Percentiles rank a stretch among this genome's conserved stretches.
These are phyloP conservation scores for Nematostella vectensis DNA, from an alignment of 92 coral and sea anemone species.

Conservation along the genomic window DNA sequence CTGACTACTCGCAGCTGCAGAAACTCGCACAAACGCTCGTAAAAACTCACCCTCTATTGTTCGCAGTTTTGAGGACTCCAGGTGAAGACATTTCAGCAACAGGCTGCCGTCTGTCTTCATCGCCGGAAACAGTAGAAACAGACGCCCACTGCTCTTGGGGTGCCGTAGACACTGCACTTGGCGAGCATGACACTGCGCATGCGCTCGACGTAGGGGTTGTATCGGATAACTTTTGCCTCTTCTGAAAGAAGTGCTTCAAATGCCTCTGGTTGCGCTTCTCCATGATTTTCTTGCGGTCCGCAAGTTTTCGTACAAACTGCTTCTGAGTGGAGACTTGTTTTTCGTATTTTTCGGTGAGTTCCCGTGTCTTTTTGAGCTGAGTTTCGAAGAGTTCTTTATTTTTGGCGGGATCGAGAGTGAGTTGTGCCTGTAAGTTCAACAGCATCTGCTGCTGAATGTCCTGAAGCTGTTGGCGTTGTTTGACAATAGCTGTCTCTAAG, in stretches of 20 bases:
- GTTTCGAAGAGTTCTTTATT: constrained; percentile 51
- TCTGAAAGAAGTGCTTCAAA: constrained; percentile 24
- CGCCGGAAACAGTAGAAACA: background rate
- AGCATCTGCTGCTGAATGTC: constrained; percentile 86
- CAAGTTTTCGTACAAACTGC: constrained; percentile 36
- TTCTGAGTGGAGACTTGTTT: constrained; percentile 50
- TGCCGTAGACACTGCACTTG: background rate
- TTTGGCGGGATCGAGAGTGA: constrained; percentile 55
- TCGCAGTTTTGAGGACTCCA: too few species aligned
- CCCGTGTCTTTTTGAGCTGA: constrained; percentile 44
- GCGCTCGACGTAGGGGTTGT: background rate
- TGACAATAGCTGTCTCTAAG: constrained; percentile 56
- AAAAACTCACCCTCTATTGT: too few species aligned
- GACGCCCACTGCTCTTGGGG: background rate
- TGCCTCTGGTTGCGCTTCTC: constrained; percentile 49
- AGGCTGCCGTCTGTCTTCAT: constrained; percentile 8
- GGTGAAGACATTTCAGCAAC: constrained; percentile 6
- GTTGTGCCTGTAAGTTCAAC: constrained; percentile 84
- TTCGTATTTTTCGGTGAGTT: constrained; percentile 53
- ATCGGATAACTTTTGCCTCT: constrained; percentile 2
- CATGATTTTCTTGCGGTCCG: constrained; percentile 35
- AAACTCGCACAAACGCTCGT: too few species aligned
- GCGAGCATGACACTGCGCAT: background rate
- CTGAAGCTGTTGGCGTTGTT: constrained; percentile 69
- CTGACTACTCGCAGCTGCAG: too few species aligned